phyloP scores from a whole-genome alignment of 64 coral and sea anemone genomes.

The Stichodactyla mertensii region DNA sequence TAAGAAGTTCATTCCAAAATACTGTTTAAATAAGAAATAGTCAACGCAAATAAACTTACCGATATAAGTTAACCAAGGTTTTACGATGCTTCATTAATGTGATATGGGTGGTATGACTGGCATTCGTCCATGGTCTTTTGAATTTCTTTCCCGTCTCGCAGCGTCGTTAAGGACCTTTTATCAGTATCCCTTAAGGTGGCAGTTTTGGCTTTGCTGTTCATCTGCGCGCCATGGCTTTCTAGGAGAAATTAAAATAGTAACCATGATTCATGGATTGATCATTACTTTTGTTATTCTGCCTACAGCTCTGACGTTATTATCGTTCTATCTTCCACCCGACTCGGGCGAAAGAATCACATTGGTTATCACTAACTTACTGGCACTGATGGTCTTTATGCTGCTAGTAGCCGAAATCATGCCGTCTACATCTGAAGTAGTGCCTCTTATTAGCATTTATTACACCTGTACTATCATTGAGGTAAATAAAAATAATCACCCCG shows the following conservation, averaged over 20 bases:
- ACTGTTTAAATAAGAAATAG: no score
- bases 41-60: no score
- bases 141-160: no score
- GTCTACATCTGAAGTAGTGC: slow-evolving; percentile 60
- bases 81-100: no score
- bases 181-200: no score
- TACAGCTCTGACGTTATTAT: slow-evolving; percentile 68
- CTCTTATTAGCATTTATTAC: slow-evolving; percentile 68
- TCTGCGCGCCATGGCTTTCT: no score
- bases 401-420: slow-evolving; percentile 88
- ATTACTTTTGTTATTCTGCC: neutral
- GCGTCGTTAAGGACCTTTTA: no score
- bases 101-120: no score
- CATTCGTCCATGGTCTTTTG: no score
- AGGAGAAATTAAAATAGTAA: neutral
- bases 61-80: no score
- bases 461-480: slow-evolving; percentile 60
- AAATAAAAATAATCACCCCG: neutral
- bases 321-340: slow-evolving; percentile 71
- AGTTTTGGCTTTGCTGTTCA: no score
- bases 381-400: slow-evolving; percentile 61
- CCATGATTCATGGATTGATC: neutral
- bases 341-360: slow-evolving; percentile 73
- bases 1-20: no score
- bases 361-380: slow-evolving; percentile 66